phyloP scores from a whole-genome alignment of 92 coral and sea anemone genomes.

The Parazoanthus swiftii region DNA sequence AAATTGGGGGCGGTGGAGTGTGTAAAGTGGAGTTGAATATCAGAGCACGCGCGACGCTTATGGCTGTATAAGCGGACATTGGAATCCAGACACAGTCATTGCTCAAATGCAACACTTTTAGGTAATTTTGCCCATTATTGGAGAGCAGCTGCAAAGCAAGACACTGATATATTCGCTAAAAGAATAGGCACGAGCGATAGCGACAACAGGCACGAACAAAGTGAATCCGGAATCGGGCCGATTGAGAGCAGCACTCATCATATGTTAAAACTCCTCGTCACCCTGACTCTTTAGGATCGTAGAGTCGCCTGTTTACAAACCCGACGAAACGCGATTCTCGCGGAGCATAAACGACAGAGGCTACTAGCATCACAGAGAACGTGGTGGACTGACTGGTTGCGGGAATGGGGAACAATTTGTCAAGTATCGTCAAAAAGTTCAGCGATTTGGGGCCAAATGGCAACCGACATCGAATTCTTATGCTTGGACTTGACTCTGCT shows the following conservation, averaged over 20 bases:
- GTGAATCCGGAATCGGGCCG: neutral
- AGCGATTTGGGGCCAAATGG: constrained; percentile 41
- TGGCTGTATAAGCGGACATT: neutral
- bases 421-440: constrained; percentile 31
- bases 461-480: constrained; percentile 34
- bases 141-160: neutral
- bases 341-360: neutral
- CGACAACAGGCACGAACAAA: neutral
- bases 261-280: too few relatives aligned
- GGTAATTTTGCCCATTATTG: neutral
- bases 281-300: neutral
- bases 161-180: neutral
- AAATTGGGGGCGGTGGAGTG: constrained; percentile 39
- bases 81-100: constrained; percentile 1
- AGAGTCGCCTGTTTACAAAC: neutral
- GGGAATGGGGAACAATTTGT: constrained; percentile 32
- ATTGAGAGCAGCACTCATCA: neutral
- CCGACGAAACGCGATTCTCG: neutral
- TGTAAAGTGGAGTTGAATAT: neutral
- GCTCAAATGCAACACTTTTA: neutral
- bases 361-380: neutral
- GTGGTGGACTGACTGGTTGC: neutral
- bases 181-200: neutral
- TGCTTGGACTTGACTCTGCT: constrained; percentile 42
- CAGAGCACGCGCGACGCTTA: constrained; percentile 22